A percentile compares a stretch with the other conserved stretches of the same genome.
Conservation (phyloP, 2,888 invertebrate species). For the Scrobipalpa atriplicella region DNA sequence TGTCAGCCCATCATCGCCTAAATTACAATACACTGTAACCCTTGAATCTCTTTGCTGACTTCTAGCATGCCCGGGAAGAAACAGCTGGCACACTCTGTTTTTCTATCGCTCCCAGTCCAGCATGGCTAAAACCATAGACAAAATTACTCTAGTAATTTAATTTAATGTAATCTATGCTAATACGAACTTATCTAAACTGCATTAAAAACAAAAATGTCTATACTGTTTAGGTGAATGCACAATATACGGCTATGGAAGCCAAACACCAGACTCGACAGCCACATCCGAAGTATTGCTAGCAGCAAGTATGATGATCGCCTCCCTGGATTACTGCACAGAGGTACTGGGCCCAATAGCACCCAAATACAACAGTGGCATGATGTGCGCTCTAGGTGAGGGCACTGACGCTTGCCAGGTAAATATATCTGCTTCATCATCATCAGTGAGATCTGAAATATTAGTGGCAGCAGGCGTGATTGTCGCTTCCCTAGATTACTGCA, state of each 20-base stretch:
- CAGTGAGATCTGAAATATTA: not conserved
- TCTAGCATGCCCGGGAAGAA: too few relatives aligned
- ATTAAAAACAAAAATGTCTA: not conserved
- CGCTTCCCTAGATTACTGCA: conserved; percentile 67
- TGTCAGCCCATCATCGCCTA: too few relatives aligned
- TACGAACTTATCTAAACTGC: too few relatives aligned
- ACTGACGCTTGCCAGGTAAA: conserved; percentile 73
- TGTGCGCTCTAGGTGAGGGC: conserved; percentile 70
- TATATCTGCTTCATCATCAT: not conserved
- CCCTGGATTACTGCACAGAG: conserved; percentile 62
- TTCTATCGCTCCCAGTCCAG: too few relatives aligned
- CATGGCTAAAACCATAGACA: too few relatives aligned
- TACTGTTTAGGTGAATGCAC: conserved; percentile 64
- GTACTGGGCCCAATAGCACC: conserved; percentile 65
- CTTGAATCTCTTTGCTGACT: too few relatives aligned
- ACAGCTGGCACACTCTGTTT: too few relatives aligned
- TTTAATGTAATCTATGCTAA: too few relatives aligned
- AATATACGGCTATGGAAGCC: conserved; percentile 69
- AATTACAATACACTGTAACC: too few relatives aligned
- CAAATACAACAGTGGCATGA: conserved; percentile 59
- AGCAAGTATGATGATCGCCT: conserved; percentile 59
- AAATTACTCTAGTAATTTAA: too few relatives aligned
- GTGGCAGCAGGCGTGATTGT: conserved; percentile 37
- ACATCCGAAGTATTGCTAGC: conserved; percentile 54
- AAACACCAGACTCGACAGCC: conserved; percentile 42